Conservation (phyloP, 2,797 vertebrate species). For the Heteromormyrus szaboi region DNA sequence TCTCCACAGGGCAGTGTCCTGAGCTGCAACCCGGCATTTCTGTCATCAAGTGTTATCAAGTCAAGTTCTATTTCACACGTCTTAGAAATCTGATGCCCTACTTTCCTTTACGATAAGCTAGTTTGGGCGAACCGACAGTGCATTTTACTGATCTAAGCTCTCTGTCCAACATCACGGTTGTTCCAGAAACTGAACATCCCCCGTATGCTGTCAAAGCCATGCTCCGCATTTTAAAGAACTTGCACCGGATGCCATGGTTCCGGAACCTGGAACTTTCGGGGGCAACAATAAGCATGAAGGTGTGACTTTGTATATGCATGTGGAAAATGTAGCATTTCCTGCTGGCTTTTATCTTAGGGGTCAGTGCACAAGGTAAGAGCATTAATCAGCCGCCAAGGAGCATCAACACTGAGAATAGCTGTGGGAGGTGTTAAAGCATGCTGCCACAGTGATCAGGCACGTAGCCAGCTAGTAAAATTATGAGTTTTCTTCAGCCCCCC, state of each 20-base stretch:
- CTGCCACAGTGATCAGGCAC: background rate
- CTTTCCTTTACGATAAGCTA: background rate
- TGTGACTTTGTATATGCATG: background rate
- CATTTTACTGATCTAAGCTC: background rate
- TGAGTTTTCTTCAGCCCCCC: background rate
- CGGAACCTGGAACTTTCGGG: background rate
- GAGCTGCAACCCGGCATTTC: background rate
- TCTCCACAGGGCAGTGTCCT: background rate
- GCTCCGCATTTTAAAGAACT: background rate
- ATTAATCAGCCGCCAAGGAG: background rate
- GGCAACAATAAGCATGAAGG: background rate
- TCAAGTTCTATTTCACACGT: background rate
- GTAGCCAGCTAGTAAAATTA: background rate
- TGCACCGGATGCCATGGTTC: background rate
- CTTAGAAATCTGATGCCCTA: background rate
- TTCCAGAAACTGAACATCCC: background rate
- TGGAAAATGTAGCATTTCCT: background rate
- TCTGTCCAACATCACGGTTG: background rate
- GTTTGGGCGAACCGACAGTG: background rate
- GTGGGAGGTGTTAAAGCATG: background rate
- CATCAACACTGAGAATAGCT: background rate
- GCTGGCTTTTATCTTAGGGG: background rate
- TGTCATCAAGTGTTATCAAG: background rate
- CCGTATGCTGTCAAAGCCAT: background rate
- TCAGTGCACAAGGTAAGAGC: background rate